Evolutionary conservation across 2,113 vertebrate genomes (phyloP), one percentile per base, ranked within the genome.

Genomic region (Neotoma lepida): DNA sequence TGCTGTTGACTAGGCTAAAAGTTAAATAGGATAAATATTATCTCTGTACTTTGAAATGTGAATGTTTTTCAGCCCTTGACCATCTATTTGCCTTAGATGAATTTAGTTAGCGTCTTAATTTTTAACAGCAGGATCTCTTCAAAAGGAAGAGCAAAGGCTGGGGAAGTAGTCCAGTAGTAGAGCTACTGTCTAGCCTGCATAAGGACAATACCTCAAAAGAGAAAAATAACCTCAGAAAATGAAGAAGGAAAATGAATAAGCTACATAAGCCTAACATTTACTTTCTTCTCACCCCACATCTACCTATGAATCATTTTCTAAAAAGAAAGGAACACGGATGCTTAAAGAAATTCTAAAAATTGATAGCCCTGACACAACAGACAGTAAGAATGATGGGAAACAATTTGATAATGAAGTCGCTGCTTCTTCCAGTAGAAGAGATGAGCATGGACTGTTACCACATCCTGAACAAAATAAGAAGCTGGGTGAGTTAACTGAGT

Each of bases 291-390:
- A 10, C 41, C 44, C 22, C 30, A 71, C 26, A 39, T 88, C 80
- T 91, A 17, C 30, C 30, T 87, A 74, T 66, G 74, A 92, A 94
- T 24, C 78, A 95, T 97, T 96, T 17, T 93, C 96, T 96, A 96
- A 97, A 91, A 97, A 99, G 99, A 99, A 99, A 97, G 99, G 99
- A 96, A 99, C 99, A 14, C 97, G 99, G 97, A 99, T 99, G 98
- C 98, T 99, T 41, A 99, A 99, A 98, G 99, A 99, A 98, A 99
- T 99, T 98, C 98, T 99, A 88, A 99, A 99, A 98, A 99, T 99
- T 85, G 99, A 99, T 96, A 94, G 98, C 66, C 97, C 98, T 64
- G 98, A 98, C 94, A 35, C 96, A 61, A 3, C 74, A 89, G 98
- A 98, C 77, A 95, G 71, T 92, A 98, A 96, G 94, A 98, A 97